These are phyloP conservation scores for Gonioctena quinquepunctata DNA, from an alignment of 1,140 invertebrate species.

Conservation along the genomic window DNA sequence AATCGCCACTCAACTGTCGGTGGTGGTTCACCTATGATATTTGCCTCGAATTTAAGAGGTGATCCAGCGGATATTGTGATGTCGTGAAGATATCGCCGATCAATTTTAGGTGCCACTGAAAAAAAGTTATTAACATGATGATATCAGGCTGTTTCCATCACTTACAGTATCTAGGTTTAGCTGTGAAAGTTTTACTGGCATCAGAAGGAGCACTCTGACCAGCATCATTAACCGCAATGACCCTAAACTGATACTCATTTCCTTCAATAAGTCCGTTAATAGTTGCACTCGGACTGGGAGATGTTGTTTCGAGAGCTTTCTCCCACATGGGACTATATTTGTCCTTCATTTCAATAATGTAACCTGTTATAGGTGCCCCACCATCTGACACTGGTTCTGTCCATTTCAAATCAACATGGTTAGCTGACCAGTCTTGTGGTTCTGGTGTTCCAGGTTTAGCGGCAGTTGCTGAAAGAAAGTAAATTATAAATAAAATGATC, in stretches of 20 bases:
- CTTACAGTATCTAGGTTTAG: constrained; percentile 86
- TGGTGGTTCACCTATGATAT: constrained; percentile 88
- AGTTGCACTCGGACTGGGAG: constrained; percentile 70
- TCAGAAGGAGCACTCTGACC: constrained; percentile 88
- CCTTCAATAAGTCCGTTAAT: constrained; percentile 92
- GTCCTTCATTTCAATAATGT: constrained; percentile 96
- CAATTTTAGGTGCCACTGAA: constrained; percentile 91
- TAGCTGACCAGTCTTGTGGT: constrained; percentile 89
- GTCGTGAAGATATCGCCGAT: constrained; percentile 85
- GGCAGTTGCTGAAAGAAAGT: constrained; percentile 69
- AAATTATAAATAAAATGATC: constrained; percentile 23
- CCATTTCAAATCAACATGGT: constrained; percentile 88
- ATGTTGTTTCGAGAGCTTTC: constrained; percentile 81
- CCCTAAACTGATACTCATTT: constrained; percentile 98
- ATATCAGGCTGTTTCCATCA: constrained; percentile 26
- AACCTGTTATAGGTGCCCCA: constrained; percentile 89
- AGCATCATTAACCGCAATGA: constrained; percentile 93
- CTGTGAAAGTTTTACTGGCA: constrained; percentile 84
- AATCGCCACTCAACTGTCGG: constrained; percentile 89
- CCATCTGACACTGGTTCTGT: constrained; percentile 80
- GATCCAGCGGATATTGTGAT: constrained; percentile 89
- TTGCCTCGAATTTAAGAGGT: constrained; percentile 89
- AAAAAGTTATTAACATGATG: constrained; percentile 17
- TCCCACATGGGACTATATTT: constrained; percentile 94
- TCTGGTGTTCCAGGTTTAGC: constrained; percentile 83